phyloP scores from a whole-genome alignment of 2,888 invertebrate species.

The Sarcophaga subvicina region DNA sequence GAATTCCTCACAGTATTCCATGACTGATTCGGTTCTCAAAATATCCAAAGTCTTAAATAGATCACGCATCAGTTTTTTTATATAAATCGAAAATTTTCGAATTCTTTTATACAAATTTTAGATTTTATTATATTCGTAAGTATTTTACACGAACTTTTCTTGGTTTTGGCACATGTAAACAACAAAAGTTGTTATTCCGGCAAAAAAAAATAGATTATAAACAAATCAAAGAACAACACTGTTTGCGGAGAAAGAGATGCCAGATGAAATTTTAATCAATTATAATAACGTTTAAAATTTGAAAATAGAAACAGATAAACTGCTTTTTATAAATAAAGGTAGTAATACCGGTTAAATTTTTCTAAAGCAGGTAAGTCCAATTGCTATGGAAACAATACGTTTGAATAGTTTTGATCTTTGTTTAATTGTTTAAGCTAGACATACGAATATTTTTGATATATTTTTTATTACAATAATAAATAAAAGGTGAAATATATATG shows the following conservation, averaged over 20 bases:
- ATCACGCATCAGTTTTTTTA: slow-evolving; percentile 72
- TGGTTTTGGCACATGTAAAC: slow-evolving; percentile 43
- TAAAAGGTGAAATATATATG: background rate
- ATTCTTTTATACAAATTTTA: background rate
- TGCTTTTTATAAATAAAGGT: too few species aligned
- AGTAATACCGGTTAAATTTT: too few species aligned
- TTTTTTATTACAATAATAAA: too few species aligned
- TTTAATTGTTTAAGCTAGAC: too few species aligned
- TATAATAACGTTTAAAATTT: background rate
- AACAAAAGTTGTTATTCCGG: background rate
- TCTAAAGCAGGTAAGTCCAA: too few species aligned
- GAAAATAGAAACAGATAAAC: too few species aligned
- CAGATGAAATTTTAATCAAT: background rate
- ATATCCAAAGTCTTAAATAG: slow-evolving; percentile 73
- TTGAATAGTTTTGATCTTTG: too few species aligned
- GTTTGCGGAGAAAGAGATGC: background rate
- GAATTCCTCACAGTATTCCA: slow-evolving; percentile 78
- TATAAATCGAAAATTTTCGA: background rate
- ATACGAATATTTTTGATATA: too few species aligned
- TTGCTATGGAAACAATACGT: too few species aligned
- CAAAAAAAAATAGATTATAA: background rate
- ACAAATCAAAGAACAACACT: slow-evolving; percentile 4
- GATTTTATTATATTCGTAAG: background rate
- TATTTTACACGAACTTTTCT: background rate
- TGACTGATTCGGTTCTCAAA: slow-evolving; percentile 71